Percentiles rank a stretch among this genome's conserved stretches.
phyloP scores from a whole-genome alignment of 2,888 invertebrate species.

The Oithona nana region DNA sequence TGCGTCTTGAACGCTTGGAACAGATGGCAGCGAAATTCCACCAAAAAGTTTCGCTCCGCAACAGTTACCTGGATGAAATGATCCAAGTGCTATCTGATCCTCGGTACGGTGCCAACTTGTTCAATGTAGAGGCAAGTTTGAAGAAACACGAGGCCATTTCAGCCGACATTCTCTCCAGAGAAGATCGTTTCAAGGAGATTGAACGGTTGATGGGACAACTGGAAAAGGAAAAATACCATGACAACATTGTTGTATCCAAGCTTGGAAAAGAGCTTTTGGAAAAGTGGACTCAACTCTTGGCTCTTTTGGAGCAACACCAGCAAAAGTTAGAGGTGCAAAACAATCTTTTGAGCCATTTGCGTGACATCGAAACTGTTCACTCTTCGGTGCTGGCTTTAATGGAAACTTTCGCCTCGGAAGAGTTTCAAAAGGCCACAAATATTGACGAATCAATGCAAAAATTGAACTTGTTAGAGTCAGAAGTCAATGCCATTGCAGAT shows the following conservation, averaged over 20 bases:
- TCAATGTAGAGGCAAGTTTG: conserved; percentile 87
- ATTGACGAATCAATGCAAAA: conserved; percentile 87
- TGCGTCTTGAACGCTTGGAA: conserved; percentile 78
- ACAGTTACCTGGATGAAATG: conserved; percentile 93
- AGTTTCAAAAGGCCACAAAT: conserved; percentile 31
- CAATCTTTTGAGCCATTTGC: conserved; percentile 61
- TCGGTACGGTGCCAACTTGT: conserved; percentile 67
- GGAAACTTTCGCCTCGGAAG: conserved; percentile 54
- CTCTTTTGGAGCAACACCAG: conserved; percentile 62
- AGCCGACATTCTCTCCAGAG: conserved; percentile 78
- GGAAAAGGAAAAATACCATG: conserved; percentile 74
- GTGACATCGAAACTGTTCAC: conserved; percentile 76
- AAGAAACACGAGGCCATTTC: conserved; percentile 97
- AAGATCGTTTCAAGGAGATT: conserved; percentile 43
- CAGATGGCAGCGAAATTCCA: conserved; percentile 89
- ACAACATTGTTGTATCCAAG: conserved; percentile 51
- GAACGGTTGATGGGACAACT: conserved; percentile 83
- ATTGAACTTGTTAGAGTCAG: conserved; percentile 75
- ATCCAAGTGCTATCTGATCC: conserved; percentile 81
- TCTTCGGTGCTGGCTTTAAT: conserved; percentile 66
- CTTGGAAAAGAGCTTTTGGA: conserved; percentile 56
- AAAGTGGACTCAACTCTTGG: conserved; percentile 53
- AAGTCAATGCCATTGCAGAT: conserved; percentile 72
- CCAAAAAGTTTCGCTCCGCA: conserved; percentile 75
- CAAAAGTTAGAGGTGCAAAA: conserved; percentile 55